Evolutionary conservation across 2,888 invertebrate species (phyloP).

Genomic region (Brenthis hecate): DNA sequence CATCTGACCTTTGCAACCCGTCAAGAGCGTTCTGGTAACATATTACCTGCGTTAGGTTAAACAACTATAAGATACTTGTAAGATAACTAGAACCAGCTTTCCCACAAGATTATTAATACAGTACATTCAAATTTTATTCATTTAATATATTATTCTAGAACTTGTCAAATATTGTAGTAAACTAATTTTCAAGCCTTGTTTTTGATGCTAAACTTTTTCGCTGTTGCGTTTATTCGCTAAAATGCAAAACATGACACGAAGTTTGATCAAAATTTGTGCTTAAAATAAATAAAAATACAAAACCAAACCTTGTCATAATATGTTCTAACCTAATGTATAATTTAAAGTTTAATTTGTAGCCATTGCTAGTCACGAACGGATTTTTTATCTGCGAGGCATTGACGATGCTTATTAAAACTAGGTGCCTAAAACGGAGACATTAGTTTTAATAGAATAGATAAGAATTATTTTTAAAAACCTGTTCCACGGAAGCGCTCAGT

Average conservation of each 20-base stretch:
- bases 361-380: constrained; percentile 22
- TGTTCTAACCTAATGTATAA: constrained; percentile 5
- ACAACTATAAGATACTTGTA: constrained; percentile 24
- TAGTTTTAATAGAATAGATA: constrained; percentile 45
- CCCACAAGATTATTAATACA: background rate
- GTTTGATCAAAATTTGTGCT: no score
- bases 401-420: constrained; percentile 38
- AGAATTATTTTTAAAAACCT: constrained; percentile 41
- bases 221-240: no score
- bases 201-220: no score
- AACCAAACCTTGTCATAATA: no score
- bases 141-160: no score
- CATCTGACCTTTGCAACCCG: constrained; percentile 33
- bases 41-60: constrained; percentile 31
- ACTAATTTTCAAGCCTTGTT: no score
- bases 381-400: constrained; percentile 32
- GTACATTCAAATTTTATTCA: background rate
- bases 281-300: no score
- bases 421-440: constrained; percentile 46
- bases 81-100: constrained; percentile 22
- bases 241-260: no score
- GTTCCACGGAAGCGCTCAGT: constrained; percentile 38
- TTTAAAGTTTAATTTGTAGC: constrained; percentile 23
- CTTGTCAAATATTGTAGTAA: no score
- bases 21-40: constrained; percentile 27